Percentiles rank a stretch among this genome's conserved stretches.
Evolutionary conservation across 2,113 vertebrate species (phyloP).

Genomic region (Aegithalos caudatus): DNA sequence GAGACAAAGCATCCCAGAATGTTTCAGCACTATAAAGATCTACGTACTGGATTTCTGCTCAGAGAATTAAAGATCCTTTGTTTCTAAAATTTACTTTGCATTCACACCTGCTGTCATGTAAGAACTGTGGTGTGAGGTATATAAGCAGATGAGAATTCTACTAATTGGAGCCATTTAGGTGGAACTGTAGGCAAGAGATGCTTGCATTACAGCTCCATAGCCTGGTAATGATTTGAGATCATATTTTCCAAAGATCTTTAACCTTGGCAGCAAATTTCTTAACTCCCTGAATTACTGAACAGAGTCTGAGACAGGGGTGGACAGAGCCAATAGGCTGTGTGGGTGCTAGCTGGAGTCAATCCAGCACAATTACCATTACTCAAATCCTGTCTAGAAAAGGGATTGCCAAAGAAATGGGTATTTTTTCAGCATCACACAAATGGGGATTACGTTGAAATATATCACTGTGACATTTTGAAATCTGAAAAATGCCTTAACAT

Average conservation of each 20-base stretch:
- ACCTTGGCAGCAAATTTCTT: background rate
- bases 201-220: background rate
- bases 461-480: background rate
- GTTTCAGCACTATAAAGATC: background rate
- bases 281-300: background rate
- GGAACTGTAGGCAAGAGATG: background rate
- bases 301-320: background rate
- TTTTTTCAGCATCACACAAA: background rate
- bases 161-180: background rate
- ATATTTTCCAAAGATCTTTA: background rate
- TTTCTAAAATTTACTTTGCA: background rate
- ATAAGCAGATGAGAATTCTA: background rate
- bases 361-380: background rate
- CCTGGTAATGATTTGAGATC: background rate
- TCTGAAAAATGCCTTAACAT: background rate
- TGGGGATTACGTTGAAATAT: background rate
- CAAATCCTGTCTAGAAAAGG: background rate
- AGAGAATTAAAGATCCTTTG: background rate
- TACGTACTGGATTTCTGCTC: background rate
- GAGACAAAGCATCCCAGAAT: background rate
- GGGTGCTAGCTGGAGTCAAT: background rate
- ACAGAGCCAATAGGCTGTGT: background rate
- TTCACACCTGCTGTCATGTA: background rate
- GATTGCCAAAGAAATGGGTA: background rate
- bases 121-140: background rate